Evolutionary conservation across 2,888 invertebrate species (phyloP).

Genomic region (Euspilapteryx auroguttella): DNA sequence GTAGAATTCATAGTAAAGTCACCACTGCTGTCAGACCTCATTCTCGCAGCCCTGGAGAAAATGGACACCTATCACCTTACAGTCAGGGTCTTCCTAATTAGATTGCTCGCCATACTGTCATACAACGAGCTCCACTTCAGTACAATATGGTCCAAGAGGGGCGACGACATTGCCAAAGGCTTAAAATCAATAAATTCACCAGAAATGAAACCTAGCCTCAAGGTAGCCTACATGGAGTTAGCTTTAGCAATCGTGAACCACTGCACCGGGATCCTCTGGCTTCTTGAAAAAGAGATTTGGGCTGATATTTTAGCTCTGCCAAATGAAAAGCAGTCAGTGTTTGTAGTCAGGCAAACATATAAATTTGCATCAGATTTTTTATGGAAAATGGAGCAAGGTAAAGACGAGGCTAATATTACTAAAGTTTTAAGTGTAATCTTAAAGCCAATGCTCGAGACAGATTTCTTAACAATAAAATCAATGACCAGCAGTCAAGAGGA

Average conservation of each 20-base stretch:
- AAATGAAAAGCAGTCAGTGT: constrained; percentile 69
- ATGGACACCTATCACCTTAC: constrained; percentile 23
- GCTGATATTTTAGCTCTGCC: constrained; percentile 64
- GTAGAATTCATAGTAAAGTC: constrained; percentile 17
- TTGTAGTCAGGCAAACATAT: constrained; percentile 69
- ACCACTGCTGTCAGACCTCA: constrained; percentile 23
- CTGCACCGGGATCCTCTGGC: constrained; percentile 66
- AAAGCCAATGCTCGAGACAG: constrained; percentile 59
- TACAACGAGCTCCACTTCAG: constrained; percentile 62
- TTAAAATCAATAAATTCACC: constrained; percentile 24
- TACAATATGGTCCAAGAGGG: constrained; percentile 43
- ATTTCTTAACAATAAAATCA: constrained; percentile 48
- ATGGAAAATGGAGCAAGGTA: constrained; percentile 51
- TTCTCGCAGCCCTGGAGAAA: constrained; percentile 21
- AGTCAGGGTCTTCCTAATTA: constrained; percentile 64
- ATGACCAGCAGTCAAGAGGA: constrained; percentile 48
- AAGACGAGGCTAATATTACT: constrained; percentile 47
- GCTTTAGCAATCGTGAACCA: constrained; percentile 64
- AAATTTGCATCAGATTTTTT: constrained; percentile 64
- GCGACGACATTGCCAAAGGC: constrained; percentile 18
- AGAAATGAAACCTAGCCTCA: constrained; percentile 60
- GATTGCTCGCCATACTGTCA: constrained; percentile 63
- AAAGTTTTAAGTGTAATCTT: constrained; percentile 59
- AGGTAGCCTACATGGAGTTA: constrained; percentile 68
- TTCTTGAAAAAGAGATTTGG: constrained; percentile 67